Evolutionary conservation across 2,797 vertebrate genomes (phyloP).

Genomic region (Eleutherodactylus coqui): DNA sequence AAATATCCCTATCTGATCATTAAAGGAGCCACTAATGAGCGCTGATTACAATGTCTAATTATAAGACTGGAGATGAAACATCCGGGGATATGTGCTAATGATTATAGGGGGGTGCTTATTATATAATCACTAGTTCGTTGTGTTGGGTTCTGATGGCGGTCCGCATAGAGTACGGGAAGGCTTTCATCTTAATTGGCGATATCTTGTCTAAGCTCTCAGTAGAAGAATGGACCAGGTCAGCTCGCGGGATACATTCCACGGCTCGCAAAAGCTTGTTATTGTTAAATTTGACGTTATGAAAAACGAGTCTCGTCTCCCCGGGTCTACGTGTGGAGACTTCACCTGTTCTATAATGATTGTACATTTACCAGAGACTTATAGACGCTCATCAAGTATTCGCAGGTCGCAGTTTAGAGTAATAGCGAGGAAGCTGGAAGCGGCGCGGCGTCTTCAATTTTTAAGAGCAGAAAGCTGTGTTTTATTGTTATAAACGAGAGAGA

Average conservation of each 20-base stretch:
- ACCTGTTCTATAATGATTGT: background rate
- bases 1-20: conserved; percentile 27
- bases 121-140: background rate
- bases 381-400: background rate
- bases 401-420: too few species aligned
- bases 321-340: background rate
- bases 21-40: conserved; percentile 17
- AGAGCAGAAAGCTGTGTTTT: background rate
- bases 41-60: conserved; percentile 27
- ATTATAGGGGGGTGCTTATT: background rate
- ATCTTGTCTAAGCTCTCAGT: background rate
- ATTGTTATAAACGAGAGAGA: background rate
- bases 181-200: conserved; percentile 29
- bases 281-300: conserved; percentile 15
- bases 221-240: background rate
- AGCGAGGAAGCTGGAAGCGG: too few species aligned
- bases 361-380: background rate
- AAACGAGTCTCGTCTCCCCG: background rate
- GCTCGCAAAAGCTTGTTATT: conserved; percentile 35
- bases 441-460: background rate
- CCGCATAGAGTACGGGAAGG: background rate
- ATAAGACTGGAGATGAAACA: background rate
- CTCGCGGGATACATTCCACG: background rate
- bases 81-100: conserved; percentile 19
- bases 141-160: background rate